These are phyloP conservation scores for Cydia strobilella DNA, from an alignment of 1,140 invertebrate species.

Conservation along the genomic window DNA sequence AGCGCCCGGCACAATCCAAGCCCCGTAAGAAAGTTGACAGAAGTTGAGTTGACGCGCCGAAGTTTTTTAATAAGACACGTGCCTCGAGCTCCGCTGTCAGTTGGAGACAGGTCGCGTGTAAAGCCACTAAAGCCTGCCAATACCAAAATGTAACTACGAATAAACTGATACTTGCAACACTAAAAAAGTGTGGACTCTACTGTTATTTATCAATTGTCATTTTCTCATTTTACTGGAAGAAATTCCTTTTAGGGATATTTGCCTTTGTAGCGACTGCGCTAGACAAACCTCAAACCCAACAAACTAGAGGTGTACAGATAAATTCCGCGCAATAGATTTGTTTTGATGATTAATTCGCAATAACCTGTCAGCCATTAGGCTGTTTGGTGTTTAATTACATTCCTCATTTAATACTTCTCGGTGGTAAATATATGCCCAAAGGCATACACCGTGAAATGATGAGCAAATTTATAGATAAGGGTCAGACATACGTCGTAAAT, in stretches of 20 bases:
- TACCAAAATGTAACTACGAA: neutral
- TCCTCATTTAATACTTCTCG: neutral
- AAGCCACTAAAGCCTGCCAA: neutral
- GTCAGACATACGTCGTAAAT: too few species aligned
- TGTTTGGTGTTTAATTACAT: neutral
- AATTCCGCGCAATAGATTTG: too few species aligned
- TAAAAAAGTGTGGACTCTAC: too few species aligned
- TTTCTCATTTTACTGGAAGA: too few species aligned
- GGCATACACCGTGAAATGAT: neutral
- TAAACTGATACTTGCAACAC: neutral
- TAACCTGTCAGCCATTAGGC: neutral
- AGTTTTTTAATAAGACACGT: constrained; percentile 11
- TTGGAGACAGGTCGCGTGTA: neutral
- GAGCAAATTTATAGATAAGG: neutral
- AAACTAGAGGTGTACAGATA: too few species aligned
- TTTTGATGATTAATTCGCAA: neutral
- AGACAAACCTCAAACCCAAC: too few species aligned
- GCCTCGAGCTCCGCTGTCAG: neutral
- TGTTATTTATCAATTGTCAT: too few species aligned
- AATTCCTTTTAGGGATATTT: too few species aligned
- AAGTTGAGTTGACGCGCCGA: neutral
- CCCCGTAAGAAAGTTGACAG: neutral
- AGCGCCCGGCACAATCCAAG: too few species aligned
- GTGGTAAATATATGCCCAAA: neutral
- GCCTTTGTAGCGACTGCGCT: too few species aligned